phyloP scores from a whole-genome alignment of 2,113 vertebrate species.

The Erythrocercus mccallii region DNA sequence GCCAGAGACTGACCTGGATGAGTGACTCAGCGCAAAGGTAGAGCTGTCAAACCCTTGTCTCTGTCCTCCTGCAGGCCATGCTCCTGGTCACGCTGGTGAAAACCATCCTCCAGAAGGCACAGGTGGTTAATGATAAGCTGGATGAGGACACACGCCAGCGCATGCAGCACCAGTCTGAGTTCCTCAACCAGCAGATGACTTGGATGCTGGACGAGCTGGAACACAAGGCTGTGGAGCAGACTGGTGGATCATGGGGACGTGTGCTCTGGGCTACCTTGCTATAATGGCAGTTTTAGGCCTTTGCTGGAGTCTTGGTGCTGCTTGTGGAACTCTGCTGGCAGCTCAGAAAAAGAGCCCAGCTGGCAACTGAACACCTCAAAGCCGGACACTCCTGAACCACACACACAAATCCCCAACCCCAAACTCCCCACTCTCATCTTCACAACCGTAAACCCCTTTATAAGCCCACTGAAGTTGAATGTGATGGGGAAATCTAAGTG shows the following conservation, averaged over 20 bases:
- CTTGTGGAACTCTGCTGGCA: background rate
- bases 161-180: background rate
- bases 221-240: too few species aligned
- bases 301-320: background rate
- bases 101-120: accelerated
- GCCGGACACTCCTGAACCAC: accelerated
- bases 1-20: accelerated
- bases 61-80: too few species aligned
- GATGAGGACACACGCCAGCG: background rate
- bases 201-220: background rate
- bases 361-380: background rate
- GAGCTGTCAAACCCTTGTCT: background rate
- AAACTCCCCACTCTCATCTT: background rate
- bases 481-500: background rate
- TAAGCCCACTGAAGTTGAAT: background rate
- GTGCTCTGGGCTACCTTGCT: background rate
- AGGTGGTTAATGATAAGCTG: background rate
- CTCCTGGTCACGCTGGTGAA: background rate
- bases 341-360: background rate
- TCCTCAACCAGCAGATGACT: background rate
- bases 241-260: background rate
- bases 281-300: background rate
- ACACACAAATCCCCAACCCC: background rate
- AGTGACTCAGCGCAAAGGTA: background rate
- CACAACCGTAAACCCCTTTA: background rate